A percentile compares a stretch with the other conserved stretches of the same genome.
Conservation (phyloP, 2,888 invertebrate species). For the Protodeltote pygarga region DNA sequence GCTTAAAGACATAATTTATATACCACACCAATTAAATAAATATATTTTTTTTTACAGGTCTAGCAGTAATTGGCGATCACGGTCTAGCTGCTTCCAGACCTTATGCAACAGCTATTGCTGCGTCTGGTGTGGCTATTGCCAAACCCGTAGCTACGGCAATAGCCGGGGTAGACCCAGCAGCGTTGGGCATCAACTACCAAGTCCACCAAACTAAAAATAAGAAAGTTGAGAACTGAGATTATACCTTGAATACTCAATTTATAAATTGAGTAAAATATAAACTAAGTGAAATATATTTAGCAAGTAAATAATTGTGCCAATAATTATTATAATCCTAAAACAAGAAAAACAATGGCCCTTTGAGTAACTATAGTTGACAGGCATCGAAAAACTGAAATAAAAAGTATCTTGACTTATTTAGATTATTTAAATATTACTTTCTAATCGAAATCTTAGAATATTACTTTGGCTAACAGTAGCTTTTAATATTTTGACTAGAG, state of each 20-base stretch:
- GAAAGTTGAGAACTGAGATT: not conserved
- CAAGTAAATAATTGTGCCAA: not conserved
- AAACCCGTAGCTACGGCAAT: conserved; percentile 91
- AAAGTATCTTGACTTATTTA: too few relatives aligned
- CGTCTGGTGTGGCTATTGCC: conserved; percentile 90
- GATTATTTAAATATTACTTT: too few relatives aligned
- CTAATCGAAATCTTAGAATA: too few relatives aligned
- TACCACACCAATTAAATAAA: not conserved
- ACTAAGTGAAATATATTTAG: too few relatives aligned
- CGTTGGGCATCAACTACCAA: conserved; percentile 63
- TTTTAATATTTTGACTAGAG: too few relatives aligned
- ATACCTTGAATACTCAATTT: not conserved
- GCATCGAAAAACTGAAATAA: too few relatives aligned
- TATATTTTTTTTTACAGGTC: conserved; percentile 74
- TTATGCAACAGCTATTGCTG: conserved; percentile 90
- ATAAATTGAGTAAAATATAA: not conserved
- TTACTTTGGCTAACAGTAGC: too few relatives aligned
- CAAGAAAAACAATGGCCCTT: too few relatives aligned
- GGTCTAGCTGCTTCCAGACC: conserved; percentile 92
- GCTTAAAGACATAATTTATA: too few relatives aligned
- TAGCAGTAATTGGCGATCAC: conserved; percentile 88
- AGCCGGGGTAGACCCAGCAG: conserved; percentile 88
- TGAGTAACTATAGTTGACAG: too few relatives aligned
- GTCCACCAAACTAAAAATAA: conserved; percentile 49
- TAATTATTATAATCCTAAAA: too few relatives aligned